Evolutionary conservation across 2,888 invertebrate genomes (phyloP).

Genomic region (Malthinus seriepunctatus): DNA sequence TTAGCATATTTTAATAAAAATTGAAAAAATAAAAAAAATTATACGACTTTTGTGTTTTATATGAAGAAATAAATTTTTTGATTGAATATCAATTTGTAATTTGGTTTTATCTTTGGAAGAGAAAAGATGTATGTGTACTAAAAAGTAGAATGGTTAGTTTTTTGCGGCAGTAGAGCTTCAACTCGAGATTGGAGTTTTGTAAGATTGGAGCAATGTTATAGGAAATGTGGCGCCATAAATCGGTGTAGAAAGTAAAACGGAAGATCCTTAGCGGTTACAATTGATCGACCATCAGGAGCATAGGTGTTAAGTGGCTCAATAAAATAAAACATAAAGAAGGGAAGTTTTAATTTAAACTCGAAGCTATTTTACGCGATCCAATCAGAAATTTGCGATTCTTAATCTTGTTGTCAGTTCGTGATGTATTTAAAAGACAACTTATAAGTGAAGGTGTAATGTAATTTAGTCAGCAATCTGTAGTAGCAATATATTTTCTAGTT

Average conservation of each 20-base stretch:
- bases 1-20: too few species aligned
- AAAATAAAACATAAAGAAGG: slow-evolving; percentile 29
- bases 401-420: slow-evolving; percentile 27
- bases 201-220: slow-evolving; percentile 28
- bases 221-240: slow-evolving; percentile 33
- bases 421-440: slow-evolving; percentile 40
- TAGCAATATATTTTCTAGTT: slow-evolving; percentile 43
- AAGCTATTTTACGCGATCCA: slow-evolving; percentile 32
- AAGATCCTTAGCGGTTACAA: slow-evolving; percentile 32
- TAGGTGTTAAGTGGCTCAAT: slow-evolving; percentile 38
- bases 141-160: slow-evolving; percentile 24
- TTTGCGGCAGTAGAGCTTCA: slow-evolving; percentile 24
- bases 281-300: slow-evolving; percentile 36
- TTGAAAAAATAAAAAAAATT: too few species aligned
- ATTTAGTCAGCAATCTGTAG: slow-evolving; percentile 50
- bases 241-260: slow-evolving; percentile 32
- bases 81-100: slow-evolving; percentile 19
- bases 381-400: slow-evolving; percentile 31
- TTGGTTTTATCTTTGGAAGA: slow-evolving; percentile 14
- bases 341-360: slow-evolving; percentile 30
- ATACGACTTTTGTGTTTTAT: too few species aligned
- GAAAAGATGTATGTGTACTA: slow-evolving; percentile 12
- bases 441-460: slow-evolving; percentile 43
- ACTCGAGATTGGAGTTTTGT: slow-evolving; percentile 26
- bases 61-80: too few species aligned